These are phyloP conservation scores for Saxicola maurus DNA, from an alignment of 2,797 vertebrate genomes.

Conservation along the genomic window DNA sequence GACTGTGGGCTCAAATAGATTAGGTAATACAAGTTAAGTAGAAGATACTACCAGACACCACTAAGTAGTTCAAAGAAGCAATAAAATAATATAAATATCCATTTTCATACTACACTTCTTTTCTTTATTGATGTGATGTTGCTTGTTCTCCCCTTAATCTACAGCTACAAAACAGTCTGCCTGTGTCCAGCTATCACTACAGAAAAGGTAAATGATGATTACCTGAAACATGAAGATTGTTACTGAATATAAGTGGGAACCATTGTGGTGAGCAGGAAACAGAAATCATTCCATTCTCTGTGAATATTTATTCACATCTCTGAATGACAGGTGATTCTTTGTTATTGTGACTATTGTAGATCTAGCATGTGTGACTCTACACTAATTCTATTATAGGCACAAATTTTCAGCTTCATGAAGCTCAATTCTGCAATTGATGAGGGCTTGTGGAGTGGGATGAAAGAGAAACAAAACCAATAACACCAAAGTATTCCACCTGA, in stretches of 20 bases:
- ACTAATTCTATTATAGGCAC: neutral
- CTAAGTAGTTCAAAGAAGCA: neutral
- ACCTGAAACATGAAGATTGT: neutral
- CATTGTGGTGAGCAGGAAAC: neutral
- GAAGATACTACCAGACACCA: neutral
- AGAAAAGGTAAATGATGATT: neutral
- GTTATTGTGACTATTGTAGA: neutral
- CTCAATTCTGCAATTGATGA: neutral
- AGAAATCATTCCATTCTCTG: neutral
- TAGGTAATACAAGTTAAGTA: neutral
- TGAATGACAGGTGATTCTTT: neutral
- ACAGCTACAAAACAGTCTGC: neutral
- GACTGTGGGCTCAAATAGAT: neutral
- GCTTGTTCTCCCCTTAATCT: neutral
- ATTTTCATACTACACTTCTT: neutral
- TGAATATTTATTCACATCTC: neutral
- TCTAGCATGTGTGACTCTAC: neutral
- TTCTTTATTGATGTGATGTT: neutral
- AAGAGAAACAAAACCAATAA: neutral
- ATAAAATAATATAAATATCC: neutral
- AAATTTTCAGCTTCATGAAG: neutral
- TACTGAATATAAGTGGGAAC: neutral
- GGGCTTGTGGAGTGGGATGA: accelerated
- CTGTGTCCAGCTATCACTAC: neutral
- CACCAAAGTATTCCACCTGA: neutral